These are phyloP conservation scores for Aix galericulata DNA, from an alignment of 2,113 vertebrate genomes.

Conservation along the genomic window DNA sequence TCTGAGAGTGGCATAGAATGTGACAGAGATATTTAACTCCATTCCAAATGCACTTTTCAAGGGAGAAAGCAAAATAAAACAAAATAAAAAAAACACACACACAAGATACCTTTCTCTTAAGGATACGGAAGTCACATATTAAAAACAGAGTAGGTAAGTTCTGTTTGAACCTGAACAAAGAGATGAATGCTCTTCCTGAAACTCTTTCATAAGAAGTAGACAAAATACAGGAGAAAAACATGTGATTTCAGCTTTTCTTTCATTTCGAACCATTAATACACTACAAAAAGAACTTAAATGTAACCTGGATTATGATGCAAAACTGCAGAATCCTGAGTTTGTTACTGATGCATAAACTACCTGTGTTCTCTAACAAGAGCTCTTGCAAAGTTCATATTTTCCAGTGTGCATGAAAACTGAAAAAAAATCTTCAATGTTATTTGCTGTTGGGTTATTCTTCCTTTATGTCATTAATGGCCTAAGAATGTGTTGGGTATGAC, in stretches of 20 bases:
- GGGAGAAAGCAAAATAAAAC: too few species aligned
- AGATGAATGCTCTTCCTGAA: neutral
- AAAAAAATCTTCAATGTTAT: neutral
- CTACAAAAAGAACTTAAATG: neutral
- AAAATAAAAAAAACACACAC: too few species aligned
- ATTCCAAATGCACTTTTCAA: neutral
- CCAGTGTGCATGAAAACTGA: neutral
- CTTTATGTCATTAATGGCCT: neutral
- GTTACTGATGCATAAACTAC: neutral
- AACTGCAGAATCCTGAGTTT: conserved; percentile 74
- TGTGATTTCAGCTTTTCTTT: neutral
- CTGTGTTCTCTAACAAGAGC: neutral
- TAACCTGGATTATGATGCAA: conserved; percentile 1
- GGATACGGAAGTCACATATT: neutral
- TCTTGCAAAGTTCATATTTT: neutral
- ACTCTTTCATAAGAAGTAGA: neutral
- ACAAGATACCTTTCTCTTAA: neutral
- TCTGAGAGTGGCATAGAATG: neutral
- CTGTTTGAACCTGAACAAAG: neutral
- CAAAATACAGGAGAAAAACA: neutral
- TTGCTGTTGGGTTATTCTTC: neutral
- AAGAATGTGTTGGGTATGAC: neutral
- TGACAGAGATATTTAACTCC: neutral
- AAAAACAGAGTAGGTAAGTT: neutral
- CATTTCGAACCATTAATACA: neutral